These are phyloP conservation scores for Physella acuta DNA, from an alignment of 1,140 invertebrate genomes.

Conservation along the genomic window DNA sequence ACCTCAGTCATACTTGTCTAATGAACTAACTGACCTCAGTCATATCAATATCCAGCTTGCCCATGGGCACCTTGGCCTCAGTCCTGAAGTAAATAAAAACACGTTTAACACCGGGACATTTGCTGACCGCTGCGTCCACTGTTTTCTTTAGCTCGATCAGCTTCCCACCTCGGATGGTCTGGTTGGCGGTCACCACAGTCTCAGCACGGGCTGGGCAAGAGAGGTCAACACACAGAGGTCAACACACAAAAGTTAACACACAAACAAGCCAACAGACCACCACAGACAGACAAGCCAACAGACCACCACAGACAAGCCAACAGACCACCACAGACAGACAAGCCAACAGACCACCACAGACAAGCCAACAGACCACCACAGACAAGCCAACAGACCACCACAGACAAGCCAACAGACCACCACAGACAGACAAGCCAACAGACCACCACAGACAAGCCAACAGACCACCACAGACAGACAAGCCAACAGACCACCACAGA, in stretches of 20 bases:
- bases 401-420: conserved; percentile 69
- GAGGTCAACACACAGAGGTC: background rate
- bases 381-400: conserved; percentile 65
- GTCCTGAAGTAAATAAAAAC: conserved; percentile 63
- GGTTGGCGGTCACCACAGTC: conserved; percentile 64
- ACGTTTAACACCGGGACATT: conserved; percentile 57
- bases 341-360: no score
- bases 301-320: conserved; percentile 63
- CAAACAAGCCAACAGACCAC: conserved; percentile 51
- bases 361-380: conserved; percentile 57
- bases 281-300: conserved; percentile 47
- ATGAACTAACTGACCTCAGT: conserved; percentile 53
- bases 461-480: conserved; percentile 67
- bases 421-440: conserved; percentile 1
- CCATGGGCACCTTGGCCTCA: conserved; percentile 48
- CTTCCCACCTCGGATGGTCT: conserved; percentile 62
- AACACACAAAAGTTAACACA: no score
- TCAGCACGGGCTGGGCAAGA: conserved; percentile 55
- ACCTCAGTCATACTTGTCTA: no score
- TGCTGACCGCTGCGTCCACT: conserved; percentile 62
- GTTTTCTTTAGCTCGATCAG: conserved; percentile 62
- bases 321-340: conserved; percentile 67
- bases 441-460: conserved; percentile 63
- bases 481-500: conserved; percentile 68
- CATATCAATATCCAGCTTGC: conserved; percentile 50